Conservation (phyloP, 2,888 invertebrate species). For the Xestia rhomboidea region DNA sequence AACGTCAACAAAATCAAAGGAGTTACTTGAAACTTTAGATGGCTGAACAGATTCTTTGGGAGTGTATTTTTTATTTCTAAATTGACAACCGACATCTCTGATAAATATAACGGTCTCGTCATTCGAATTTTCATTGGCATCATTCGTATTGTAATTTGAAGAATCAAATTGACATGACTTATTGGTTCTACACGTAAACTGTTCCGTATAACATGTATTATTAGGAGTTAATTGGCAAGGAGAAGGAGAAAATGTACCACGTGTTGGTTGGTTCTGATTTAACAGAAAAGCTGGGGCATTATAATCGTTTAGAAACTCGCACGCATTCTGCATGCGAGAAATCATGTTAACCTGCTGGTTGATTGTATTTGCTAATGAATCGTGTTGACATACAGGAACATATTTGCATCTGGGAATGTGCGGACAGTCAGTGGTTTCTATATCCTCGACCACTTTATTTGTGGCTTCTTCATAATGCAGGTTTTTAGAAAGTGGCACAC, state of each 20-base stretch:
- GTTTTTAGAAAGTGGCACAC: constrained; percentile 81
- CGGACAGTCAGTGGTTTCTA: constrained; percentile 69
- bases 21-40: constrained; percentile 76
- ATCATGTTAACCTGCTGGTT: constrained; percentile 71
- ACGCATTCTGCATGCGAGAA: constrained; percentile 73
- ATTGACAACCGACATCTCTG: constrained; percentile 87
- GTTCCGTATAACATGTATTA: constrained; percentile 56
- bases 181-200: constrained; percentile 70
- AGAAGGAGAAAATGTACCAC: constrained; percentile 68
- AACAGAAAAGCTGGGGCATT: constrained; percentile 63
- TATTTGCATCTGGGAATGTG: constrained; percentile 74
- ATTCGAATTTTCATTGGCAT: constrained; percentile 63
- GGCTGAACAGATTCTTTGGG: constrained; percentile 71
- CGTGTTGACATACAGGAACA: constrained; percentile 73
- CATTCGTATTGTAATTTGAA: constrained; percentile 62
- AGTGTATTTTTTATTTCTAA: constrained; percentile 73
- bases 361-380: constrained; percentile 68
- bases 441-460: constrained; percentile 69
- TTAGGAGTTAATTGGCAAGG: constrained; percentile 67
- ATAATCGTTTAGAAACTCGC: constrained; percentile 64
- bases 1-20: constrained; percentile 72
- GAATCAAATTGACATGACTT: constrained; percentile 84
- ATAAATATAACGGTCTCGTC: constrained; percentile 81
- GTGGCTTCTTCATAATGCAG: constrained; percentile 76
- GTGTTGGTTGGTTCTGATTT: constrained; percentile 68